phyloP scores from a whole-genome alignment of 2,797 vertebrate genomes.

The Microhierax caerulescens region DNA sequence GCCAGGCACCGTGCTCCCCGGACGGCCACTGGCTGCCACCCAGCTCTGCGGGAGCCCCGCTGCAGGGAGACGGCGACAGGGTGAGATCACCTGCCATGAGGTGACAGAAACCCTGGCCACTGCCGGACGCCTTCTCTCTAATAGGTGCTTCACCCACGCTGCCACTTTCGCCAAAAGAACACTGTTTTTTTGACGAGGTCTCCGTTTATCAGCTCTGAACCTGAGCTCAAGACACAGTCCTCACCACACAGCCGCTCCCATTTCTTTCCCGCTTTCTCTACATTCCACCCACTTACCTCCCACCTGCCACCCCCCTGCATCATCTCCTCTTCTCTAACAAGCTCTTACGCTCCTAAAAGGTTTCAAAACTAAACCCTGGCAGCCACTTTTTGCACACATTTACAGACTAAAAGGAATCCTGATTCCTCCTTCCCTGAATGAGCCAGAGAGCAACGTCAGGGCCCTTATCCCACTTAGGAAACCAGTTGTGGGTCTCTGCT shows the following conservation, averaged over 20 bases:
- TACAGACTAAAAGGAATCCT: background rate
- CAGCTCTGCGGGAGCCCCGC: background rate
- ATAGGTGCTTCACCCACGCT: background rate
- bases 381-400: background rate
- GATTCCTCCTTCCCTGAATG: background rate
- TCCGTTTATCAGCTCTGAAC: background rate
- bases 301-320: background rate
- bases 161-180: background rate
- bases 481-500: background rate
- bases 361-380: background rate
- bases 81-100: background rate
- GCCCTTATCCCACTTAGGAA: background rate
- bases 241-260: rapidly evolving
- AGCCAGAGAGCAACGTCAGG: background rate
- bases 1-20: background rate
- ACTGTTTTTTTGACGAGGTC: background rate
- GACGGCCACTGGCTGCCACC: background rate
- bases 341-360: background rate
- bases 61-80: background rate
- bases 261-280: background rate
- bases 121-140: too few relatives aligned
- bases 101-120: background rate
- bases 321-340: background rate
- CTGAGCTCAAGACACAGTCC: background rate
- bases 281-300: background rate